A percentile compares a stretch with the other conserved stretches of the same genome.
Evolutionary conservation across 1,140 invertebrate species (phyloP).

Genomic region (Drosophila asahinai): DNA sequence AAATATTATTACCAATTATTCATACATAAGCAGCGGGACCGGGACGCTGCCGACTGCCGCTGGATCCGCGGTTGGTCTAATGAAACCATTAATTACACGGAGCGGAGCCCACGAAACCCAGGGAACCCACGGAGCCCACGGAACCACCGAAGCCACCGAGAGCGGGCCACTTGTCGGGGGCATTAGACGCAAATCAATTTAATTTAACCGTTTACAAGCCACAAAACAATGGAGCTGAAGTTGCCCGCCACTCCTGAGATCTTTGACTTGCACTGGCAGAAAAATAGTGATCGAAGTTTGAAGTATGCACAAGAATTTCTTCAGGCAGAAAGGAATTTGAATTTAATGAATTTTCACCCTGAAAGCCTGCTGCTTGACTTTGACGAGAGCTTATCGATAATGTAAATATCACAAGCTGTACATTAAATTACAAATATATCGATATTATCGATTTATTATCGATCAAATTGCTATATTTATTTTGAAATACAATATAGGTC

Average conservation of each 20-base stretch:
- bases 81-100: constrained; percentile 80
- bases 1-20: constrained; percentile 85
- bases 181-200: constrained; percentile 84
- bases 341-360: neutral
- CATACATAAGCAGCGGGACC: constrained; percentile 79
- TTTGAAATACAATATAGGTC: too few species aligned
- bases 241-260: constrained; percentile 44
- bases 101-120: constrained; percentile 23
- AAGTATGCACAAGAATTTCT: neutral
- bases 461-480: too few species aligned
- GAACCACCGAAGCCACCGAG: constrained; percentile 39
- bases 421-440: too few species aligned
- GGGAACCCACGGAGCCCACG: neutral
- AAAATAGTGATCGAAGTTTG: neutral
- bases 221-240: constrained; percentile 57
- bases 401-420: neutral
- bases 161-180: constrained; percentile 78
- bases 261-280: constrained; percentile 31
- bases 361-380: neutral
- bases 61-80: constrained; percentile 73
- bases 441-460: neutral
- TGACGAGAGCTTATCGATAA: neutral
- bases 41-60: constrained; percentile 56
- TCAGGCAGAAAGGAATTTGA: too few species aligned
- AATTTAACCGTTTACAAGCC: constrained; percentile 83